These are phyloP conservation scores for Apoderus coryli DNA, from an alignment of 2,888 invertebrate genomes.

Conservation along the genomic window DNA sequence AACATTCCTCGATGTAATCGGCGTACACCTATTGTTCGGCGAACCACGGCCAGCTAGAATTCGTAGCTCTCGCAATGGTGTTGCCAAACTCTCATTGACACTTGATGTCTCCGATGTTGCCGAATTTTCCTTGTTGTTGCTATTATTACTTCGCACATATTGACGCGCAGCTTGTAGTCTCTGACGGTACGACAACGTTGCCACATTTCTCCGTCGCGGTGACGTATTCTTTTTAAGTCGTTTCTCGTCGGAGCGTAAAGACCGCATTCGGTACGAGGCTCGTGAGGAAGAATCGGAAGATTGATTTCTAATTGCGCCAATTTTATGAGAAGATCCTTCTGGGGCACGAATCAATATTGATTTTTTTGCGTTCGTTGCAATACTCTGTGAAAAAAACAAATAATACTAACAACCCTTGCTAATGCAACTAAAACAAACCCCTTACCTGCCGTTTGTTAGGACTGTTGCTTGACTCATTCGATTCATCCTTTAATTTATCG, in stretches of 20 bases:
- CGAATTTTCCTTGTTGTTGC: conserved; percentile 13
- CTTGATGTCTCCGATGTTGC: conserved; percentile 6
- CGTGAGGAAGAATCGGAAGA: conserved; percentile 10
- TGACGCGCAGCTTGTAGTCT: conserved; percentile 20
- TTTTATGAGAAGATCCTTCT: conserved; percentile 1
- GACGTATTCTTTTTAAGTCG: conserved; percentile 24
- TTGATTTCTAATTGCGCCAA: conserved; percentile 15
- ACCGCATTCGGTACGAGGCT: conserved; percentile 19
- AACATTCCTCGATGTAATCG: conserved; percentile 28
- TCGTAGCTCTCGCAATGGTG: conserved; percentile 1
- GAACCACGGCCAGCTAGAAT: too few species aligned
- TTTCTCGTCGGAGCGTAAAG: conserved; percentile 22
- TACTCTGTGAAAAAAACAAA: too few species aligned
- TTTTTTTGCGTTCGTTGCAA: too few species aligned
- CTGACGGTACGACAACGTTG: conserved; percentile 18
- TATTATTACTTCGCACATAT: conserved; percentile 15
- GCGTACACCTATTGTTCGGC: conserved; percentile 11
- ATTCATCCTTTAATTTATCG: neutral
- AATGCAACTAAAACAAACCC: too few species aligned
- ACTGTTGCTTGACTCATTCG: conserved; percentile 6
- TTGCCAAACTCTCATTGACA: conserved; percentile 6
- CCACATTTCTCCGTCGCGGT: conserved; percentile 21
- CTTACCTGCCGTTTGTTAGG: too few species aligned
- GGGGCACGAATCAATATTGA: too few species aligned
- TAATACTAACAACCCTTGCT: too few species aligned